A percentile compares a stretch with the other conserved stretches of the same genome.
phyloP scores from a whole-genome alignment of 2,888 invertebrate species.

The Pseudococcus jackbeardsleyi region DNA sequence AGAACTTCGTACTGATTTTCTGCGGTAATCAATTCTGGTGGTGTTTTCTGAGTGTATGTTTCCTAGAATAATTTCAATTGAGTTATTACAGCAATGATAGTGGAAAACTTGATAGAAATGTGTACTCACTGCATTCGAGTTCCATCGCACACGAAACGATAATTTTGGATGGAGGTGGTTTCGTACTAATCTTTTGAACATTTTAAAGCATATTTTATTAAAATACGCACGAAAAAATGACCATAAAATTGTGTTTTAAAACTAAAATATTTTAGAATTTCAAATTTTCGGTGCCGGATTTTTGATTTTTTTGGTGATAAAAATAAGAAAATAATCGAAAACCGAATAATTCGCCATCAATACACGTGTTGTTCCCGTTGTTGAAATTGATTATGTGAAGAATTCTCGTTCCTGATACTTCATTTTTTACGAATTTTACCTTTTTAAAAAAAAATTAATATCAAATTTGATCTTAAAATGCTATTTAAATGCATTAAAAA shows the following conservation, averaged over 20 bases:
- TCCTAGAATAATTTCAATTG: not conserved
- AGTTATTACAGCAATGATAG: not conserved
- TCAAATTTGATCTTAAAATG: too few species aligned
- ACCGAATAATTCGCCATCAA: not conserved
- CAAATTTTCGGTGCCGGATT: too few species aligned
- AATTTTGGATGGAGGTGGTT: not conserved
- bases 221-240: not conserved
- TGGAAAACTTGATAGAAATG: not conserved
- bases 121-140: not conserved
- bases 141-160: not conserved
- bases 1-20: conserved; percentile 72
- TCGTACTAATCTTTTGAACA: not conserved
- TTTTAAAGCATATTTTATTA: not conserved
- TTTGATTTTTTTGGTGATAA: not conserved
- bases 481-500: too few species aligned
- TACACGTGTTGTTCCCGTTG: not conserved
- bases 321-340: not conserved
- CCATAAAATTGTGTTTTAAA: not conserved
- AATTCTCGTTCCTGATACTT: too few species aligned
- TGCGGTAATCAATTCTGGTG: conserved; percentile 61
- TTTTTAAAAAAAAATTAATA: too few species aligned
- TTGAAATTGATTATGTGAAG: too few species aligned
- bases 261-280: too few species aligned
- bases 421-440: too few species aligned
- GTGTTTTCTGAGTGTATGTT: not conserved